Conservation (phyloP, 2,888 invertebrate genomes). For the Microctonus hyperodae region DNA sequence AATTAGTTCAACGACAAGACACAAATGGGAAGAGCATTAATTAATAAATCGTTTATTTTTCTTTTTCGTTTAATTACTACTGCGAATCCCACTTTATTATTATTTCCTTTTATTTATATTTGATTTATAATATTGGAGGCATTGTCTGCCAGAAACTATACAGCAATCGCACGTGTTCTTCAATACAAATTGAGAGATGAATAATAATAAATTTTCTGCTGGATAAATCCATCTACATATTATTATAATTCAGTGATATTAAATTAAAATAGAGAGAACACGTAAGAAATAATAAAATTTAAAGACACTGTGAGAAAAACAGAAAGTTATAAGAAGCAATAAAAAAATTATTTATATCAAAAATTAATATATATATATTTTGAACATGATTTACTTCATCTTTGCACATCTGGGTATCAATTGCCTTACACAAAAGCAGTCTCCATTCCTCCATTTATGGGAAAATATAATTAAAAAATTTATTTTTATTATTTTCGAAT, state of each 20-base stretch:
- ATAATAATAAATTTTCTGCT: not conserved
- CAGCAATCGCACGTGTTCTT: slow-evolving; percentile 31
- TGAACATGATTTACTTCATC: not conserved
- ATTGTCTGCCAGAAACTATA: slow-evolving; percentile 26
- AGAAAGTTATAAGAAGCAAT: no score
- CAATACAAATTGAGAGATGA: not conserved
- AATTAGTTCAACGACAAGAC: slow-evolving; percentile 47
- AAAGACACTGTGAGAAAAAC: no score
- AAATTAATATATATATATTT: no score
- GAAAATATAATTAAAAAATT: slow-evolving; percentile 9
- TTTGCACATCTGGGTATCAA: not conserved
- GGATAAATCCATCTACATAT: no score
- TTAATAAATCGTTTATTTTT: slow-evolving; percentile 13
- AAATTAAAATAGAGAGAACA: not conserved
- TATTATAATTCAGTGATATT: not conserved
- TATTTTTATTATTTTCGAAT: not conserved
- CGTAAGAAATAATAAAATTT: not conserved
- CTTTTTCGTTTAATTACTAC: slow-evolving; percentile 5
- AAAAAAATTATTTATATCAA: no score
- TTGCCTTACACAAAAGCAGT: slow-evolving; percentile 4
- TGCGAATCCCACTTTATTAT: not conserved
- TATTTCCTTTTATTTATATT: slow-evolving; percentile 29
- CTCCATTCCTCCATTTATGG: not conserved
- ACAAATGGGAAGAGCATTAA: slow-evolving; percentile 53
- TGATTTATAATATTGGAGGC: slow-evolving; percentile 37